These are phyloP conservation scores for Hemicentrotus pulcherrimus DNA, from an alignment of 35 echinoderm and acorn worm species.

Conservation along the genomic window DNA sequence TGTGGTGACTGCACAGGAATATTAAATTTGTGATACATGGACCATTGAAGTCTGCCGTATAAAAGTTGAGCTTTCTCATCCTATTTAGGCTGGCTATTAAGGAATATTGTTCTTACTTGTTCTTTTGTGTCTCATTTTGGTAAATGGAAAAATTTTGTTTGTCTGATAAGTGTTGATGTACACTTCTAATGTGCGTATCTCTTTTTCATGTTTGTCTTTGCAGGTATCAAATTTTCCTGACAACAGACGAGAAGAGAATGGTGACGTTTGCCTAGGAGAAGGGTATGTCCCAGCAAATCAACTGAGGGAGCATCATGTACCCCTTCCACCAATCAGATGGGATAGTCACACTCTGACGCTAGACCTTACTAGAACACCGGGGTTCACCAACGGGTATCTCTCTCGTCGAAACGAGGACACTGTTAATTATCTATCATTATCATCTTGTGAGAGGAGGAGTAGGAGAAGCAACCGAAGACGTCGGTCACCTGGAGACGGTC, in stretches of 20 bases:
- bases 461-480: slow-evolving; percentile 32
- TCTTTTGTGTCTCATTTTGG: not conserved
- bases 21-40: not conserved
- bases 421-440: not conserved
- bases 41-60: not conserved
- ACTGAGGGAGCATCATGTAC: not conserved
- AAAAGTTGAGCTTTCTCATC: not conserved
- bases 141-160: not conserved
- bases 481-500: slow-evolving; percentile 34
- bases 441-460: not conserved
- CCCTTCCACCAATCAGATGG: slow-evolving; percentile 41
- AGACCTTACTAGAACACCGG: not conserved
- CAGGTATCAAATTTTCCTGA: not conserved
- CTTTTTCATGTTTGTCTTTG: slow-evolving; percentile 3
- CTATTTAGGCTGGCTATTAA: not conserved
- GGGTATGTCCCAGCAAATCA: not conserved
- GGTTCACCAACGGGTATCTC: not conserved
- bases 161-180: not conserved
- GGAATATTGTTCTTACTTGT: not conserved
- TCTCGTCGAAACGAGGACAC: not conserved
- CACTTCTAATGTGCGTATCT: not conserved
- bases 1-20: not conserved
- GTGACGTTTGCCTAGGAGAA: not conserved
- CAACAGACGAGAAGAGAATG: slow-evolving; percentile 36
- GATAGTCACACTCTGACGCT: slow-evolving; percentile 26